These are phyloP conservation scores for Pseudorectes ferrugineus DNA, from an alignment of 2,113 vertebrate genomes.

Conservation along the genomic window DNA sequence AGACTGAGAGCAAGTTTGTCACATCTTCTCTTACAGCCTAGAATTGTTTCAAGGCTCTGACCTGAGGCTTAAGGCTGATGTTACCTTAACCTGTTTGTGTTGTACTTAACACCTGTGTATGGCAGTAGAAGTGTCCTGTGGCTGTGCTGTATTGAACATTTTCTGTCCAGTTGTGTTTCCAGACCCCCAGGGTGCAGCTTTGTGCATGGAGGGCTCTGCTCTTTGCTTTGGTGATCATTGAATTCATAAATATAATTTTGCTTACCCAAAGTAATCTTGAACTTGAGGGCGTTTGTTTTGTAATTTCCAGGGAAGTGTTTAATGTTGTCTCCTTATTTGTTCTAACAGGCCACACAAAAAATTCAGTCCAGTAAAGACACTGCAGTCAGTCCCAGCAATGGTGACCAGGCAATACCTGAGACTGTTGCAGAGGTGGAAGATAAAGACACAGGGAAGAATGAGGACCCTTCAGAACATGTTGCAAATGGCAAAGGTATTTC, in stretches of 20 bases:
- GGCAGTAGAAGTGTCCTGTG: too few species aligned
- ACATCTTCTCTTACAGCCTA: background rate
- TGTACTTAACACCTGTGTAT: accelerated
- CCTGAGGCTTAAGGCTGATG: background rate
- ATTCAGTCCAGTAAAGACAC: slow-evolving; percentile 54
- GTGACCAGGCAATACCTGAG: slow-evolving; percentile 20
- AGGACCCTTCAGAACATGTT: slow-evolving; percentile 69
- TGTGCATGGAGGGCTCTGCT: background rate
- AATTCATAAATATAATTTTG: background rate
- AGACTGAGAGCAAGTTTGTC: background rate
- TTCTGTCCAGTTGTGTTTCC: background rate
- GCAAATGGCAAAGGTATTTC: slow-evolving; percentile 71
- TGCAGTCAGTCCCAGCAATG: slow-evolving; percentile 24
- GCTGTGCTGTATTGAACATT: background rate
- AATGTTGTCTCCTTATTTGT: background rate
- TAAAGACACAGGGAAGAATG: slow-evolving; percentile 31
- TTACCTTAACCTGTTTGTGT: background rate
- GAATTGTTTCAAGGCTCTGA: background rate
- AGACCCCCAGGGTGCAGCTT: background rate
- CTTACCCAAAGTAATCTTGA: background rate
- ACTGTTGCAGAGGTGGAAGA: slow-evolving; percentile 19
- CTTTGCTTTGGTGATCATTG: background rate
- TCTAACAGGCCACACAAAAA: slow-evolving; percentile 45
- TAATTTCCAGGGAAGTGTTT: background rate
- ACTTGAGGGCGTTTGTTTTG: background rate